Base-by-base conservation (phyloP, 37 sponge, comb jelly and placozoan genomes). In the Mnemiopsis leidyi region DNA sequence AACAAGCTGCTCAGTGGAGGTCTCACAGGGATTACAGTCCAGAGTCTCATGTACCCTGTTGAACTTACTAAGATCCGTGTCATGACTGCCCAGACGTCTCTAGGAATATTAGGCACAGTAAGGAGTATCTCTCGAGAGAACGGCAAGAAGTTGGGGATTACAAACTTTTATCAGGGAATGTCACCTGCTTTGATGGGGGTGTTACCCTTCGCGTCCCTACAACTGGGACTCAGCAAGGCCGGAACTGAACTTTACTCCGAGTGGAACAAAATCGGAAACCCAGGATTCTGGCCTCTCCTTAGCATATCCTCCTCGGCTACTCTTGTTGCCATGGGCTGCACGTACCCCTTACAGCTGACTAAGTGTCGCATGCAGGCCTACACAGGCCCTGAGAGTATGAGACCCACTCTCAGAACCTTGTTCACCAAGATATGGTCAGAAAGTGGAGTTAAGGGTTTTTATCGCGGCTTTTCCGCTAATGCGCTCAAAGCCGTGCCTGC, bases 1-100 rank as follows among this genome's bases (percentile, higher is more conserved):
- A 85, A 85, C 48, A 85, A 85, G 90, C 24, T 85, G 61, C 5
- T 85, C 3, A 39, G 90, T 85, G 90, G 90, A 5, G 90, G 90
- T 38, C 90, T 85, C 3, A 85, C 90, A 39, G 90, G 90, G 0
- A 85, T 85, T 0, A 25, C 90, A 0, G 24, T 36, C 16, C 90
- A 85, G 61, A 40, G 61, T 40, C 13, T 85, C 0, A 85, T 85
- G 90, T 85, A 85, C 90, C 90, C 90, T 18, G 35, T 85, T 23
- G 90, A 85, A 28, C 16, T 85, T 7, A 33, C 35, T 23, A 85
- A 85, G 25, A 85, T 61, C 9, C 9, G 90, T 13, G 61, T 85
- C 0, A 85, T 85, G 90, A 85, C 90, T 25, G 23, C 90, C 25
- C 90, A 85, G 32, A 25, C 13, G 2, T 23, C 33, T 18, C 61